A percentile compares a stretch with the other conserved stretches of the same genome.
Evolutionary conservation across 2,888 invertebrate genomes (phyloP).

Genomic region (Nipponacmea schrenckii): DNA sequence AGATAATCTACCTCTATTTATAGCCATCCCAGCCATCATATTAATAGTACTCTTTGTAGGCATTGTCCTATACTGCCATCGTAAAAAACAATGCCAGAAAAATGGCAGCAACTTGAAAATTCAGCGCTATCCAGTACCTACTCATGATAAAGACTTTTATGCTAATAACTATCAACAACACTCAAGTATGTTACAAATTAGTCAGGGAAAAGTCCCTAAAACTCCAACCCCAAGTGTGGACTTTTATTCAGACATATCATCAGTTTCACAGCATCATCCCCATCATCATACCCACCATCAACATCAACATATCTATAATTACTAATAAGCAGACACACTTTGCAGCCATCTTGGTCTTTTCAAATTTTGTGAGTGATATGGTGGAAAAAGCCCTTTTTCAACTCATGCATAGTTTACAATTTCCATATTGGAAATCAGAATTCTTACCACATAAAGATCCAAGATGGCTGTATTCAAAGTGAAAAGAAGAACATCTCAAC

Average conservation of each 20-base stretch:
- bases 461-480: no score
- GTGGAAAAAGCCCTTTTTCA: no score
- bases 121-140: constrained; percentile 38
- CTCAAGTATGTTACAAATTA: constrained; percentile 33
- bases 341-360: no score
- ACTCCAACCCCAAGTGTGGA: constrained; percentile 51
- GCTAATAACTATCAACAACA: constrained; percentile 25
- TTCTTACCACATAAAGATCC: no score
- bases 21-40: constrained; percentile 56
- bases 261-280: constrained; percentile 55
- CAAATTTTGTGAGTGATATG: no score
- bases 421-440: no score
- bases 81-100: constrained; percentile 35
- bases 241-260: constrained; percentile 60
- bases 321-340: constrained; percentile 2
- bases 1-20: constrained; percentile 56
- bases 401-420: no score
- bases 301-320: constrained; percentile 12
- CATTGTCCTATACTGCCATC: constrained; percentile 46
- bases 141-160: constrained; percentile 38
- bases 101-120: constrained; percentile 25
- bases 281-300: constrained; percentile 39
- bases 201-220: constrained; percentile 48
- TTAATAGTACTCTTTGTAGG: constrained; percentile 50
- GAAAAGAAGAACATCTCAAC: no score